Percentiles rank a stretch among this genome's conserved stretches.
Evolutionary conservation across 2,888 invertebrate genomes (phyloP).

Genomic region (Melipona bicolor): DNA sequence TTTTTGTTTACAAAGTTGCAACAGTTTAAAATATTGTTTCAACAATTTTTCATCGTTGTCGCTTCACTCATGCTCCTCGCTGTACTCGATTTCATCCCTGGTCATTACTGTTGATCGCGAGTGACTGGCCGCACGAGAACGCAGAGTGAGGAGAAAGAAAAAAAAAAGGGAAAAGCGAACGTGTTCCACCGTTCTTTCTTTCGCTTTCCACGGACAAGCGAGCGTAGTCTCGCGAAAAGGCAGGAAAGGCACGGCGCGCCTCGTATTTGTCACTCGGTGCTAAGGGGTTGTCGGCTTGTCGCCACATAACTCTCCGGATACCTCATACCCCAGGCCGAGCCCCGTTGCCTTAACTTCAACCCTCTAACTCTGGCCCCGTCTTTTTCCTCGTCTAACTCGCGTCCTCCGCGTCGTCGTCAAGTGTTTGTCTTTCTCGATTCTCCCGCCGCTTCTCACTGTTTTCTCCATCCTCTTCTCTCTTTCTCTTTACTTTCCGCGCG

Average conservation of each 20-base stretch:
- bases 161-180: slow-evolving; percentile 24
- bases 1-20: too few relatives aligned
- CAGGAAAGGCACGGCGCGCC: slow-evolving; percentile 66
- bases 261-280: slow-evolving; percentile 79
- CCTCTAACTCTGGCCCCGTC: slow-evolving; percentile 43
- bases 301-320: slow-evolving; percentile 79
- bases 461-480: neutral
- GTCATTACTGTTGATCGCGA: slow-evolving; percentile 41
- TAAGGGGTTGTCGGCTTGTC: slow-evolving; percentile 79
- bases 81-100: too few relatives aligned
- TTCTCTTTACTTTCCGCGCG: neutral
- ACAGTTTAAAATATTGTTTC: too few relatives aligned
- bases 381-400: slow-evolving; percentile 11
- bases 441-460: neutral
- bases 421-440: slow-evolving; percentile 27
- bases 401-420: slow-evolving; percentile 6
- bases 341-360: slow-evolving; percentile 55
- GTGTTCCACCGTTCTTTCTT: slow-evolving; percentile 21
- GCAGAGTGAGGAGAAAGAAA: neutral
- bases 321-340: slow-evolving; percentile 40
- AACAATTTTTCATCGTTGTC: too few relatives aligned
- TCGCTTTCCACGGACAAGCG: slow-evolving; percentile 53
- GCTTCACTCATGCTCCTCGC: too few relatives aligned
- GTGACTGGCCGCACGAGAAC: slow-evolving; percentile 62
- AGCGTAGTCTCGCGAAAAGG: slow-evolving; percentile 58